These are phyloP conservation scores for Recurvirostra avosetta DNA, from an alignment of 2,113 vertebrate genomes.

Conservation along the genomic window DNA sequence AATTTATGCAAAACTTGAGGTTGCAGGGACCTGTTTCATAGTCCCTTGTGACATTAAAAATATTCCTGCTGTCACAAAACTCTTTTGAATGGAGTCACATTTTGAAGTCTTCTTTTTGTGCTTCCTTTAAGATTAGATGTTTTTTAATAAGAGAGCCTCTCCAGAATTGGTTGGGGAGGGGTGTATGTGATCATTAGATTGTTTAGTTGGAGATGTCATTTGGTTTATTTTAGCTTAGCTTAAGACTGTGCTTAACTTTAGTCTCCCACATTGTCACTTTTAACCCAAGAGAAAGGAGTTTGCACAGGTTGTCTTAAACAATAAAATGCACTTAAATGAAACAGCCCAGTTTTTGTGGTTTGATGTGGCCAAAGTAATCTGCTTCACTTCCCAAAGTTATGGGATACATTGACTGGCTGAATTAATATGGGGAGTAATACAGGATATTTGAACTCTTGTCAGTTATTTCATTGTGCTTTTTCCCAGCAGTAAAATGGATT, in stretches of 20 bases:
- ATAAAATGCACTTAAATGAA: not conserved
- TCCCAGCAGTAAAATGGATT: slow-evolving; percentile 57
- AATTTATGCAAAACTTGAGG: not conserved
- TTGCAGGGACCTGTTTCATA: not conserved
- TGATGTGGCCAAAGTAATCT: slow-evolving; percentile 3
- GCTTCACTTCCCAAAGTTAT: not conserved
- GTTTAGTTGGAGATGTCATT: not conserved
- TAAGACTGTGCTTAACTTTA: not conserved
- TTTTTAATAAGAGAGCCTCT: not conserved
- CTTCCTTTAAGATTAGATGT: not conserved
- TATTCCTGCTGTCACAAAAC: not conserved
- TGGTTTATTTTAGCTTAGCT: not conserved
- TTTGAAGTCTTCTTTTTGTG: not conserved
- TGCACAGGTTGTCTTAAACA: not conserved
- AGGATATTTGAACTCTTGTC: slow-evolving; percentile 39
- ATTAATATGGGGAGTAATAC: slow-evolving; percentile 15
- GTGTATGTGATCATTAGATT: not conserved
- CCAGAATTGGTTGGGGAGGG: not conserved
- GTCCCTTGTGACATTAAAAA: not conserved
- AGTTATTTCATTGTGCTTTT: slow-evolving; percentile 49
- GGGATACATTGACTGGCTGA: not conserved
- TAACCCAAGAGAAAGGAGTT: not conserved
- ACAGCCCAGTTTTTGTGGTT: not conserved
- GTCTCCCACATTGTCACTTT: not conserved
- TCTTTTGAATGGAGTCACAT: not conserved